These are phyloP conservation scores for Vannuccia rotundouncinata DNA, from an alignment of 2,888 invertebrate genomes.

Conservation along the genomic window DNA sequence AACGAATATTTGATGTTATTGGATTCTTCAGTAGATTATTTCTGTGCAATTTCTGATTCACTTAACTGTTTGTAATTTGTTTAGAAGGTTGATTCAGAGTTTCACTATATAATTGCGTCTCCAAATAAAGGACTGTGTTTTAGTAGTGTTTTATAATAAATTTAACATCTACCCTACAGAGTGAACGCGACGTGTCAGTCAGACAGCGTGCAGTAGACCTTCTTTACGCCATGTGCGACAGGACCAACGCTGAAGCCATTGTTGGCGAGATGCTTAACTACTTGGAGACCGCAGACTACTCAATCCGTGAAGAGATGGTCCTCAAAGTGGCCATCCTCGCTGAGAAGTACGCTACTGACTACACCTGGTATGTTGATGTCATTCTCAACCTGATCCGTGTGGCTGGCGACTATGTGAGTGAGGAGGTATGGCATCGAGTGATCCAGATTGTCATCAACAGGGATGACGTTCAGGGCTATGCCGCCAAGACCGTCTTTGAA, in stretches of 20 bases:
- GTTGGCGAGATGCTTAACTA: conserved; percentile 99
- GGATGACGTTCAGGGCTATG: conserved; percentile 98
- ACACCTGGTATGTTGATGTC: conserved; percentile 93
- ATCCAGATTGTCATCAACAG: conserved; percentile 98
- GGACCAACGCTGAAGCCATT: conserved; percentile 96
- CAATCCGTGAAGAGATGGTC: conserved; percentile 99
- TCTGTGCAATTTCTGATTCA: too few species aligned
- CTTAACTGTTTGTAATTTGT: too few species aligned
- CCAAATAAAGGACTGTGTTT: too few species aligned
- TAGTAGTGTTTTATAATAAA: too few species aligned
- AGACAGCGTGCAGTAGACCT: conserved; percentile 95
- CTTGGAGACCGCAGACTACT: conserved; percentile 96
- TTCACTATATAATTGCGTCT: too few species aligned
- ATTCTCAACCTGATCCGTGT: conserved; percentile 96
- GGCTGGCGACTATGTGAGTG: conserved; percentile 98
- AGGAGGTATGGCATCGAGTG: conserved; percentile 84
- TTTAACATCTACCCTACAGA: too few species aligned
- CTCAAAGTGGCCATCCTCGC: conserved; percentile 96
- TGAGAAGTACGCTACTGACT: conserved; percentile 98
- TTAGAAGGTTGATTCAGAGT: too few species aligned
- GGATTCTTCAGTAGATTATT: too few species aligned
- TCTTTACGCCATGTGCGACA: conserved; percentile 98
- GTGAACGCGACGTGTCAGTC: conserved; percentile 96
- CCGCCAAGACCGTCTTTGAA: conserved; percentile 98
- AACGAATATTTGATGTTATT: too few species aligned